phyloP scores from a whole-genome alignment of 35 echinoderm and acorn worm species.

The Eucidaris tribuloides region DNA sequence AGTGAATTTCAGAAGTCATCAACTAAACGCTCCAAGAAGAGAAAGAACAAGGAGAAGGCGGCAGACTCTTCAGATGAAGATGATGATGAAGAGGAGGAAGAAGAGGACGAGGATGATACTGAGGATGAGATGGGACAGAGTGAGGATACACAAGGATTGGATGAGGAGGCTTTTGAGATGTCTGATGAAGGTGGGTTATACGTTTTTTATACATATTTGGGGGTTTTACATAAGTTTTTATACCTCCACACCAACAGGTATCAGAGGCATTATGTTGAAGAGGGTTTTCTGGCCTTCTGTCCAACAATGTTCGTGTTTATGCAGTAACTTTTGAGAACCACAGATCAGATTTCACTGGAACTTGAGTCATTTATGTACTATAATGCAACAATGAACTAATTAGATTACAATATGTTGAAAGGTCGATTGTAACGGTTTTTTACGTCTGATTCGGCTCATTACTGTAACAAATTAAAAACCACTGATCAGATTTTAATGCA shows the following conservation, averaged over 20 bases:
- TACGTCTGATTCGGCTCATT: too few relatives aligned
- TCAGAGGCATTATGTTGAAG: neutral
- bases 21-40: constrained; percentile 30
- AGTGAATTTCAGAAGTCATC: neutral
- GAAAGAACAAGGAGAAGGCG: constrained; percentile 18
- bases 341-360: too few relatives aligned
- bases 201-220: neutral
- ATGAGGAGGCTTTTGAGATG: constrained; percentile 83
- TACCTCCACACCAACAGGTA: neutral
- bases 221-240: neutral
- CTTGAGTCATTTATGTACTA: too few relatives aligned
- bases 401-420: neutral
- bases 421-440: too few relatives aligned
- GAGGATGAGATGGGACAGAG: constrained; percentile 45
- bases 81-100: constrained; percentile 37
- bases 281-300: neutral
- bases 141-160: constrained; percentile 55
- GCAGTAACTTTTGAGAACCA: too few relatives aligned
- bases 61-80: neutral
- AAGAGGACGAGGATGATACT: constrained; percentile 36
- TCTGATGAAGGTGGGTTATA: constrained; percentile 60
- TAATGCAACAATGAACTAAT: neutral
- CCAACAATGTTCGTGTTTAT: neutral
- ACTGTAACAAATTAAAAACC: too few relatives aligned
- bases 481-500: too few relatives aligned